Evolutionary conservation across 64 coral and sea anemone genomes (phyloP), one percentile per base, ranked within the genome.

Genomic region (Pachyseris speciosa): DNA sequence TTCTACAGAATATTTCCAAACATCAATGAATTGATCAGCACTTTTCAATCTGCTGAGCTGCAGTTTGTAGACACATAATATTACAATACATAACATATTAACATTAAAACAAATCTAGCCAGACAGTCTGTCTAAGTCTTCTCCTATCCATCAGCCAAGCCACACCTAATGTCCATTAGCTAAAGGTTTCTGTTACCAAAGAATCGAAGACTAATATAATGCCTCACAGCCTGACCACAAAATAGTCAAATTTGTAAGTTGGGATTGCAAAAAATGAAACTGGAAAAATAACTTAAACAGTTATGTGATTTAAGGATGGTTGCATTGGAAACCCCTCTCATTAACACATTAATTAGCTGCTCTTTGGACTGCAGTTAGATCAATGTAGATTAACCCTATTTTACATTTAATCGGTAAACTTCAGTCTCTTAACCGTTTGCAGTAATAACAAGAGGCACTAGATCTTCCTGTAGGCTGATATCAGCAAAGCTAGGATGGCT

Each of bases 51-150:
- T 74, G 70, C 45, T 74, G 27, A 69, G 37, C 12, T 52, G 74
- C 26, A 52, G 15, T 29, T 37, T 40, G 77, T 63, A 16, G 77
- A 59, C 76, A 81, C 17, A 36, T 60, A 38, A 81, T 63, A 61
- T 63, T 13, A 9, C 25, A 36, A 41, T 40, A 13, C 13, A 63
- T n/a, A 12, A 34, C 29, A 37, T 40, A 81, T 81, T 39, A 41
- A 39, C 42, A 50, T 19, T 60, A 24, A n/a, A 63, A 9, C 19
- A 81, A 38, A 63, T 40, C 48, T 40, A 53, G 52, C 77, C 77
- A 81, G 77, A 81, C 77, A 61, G 53, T 60, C 77, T 61, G 77
- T 51, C 77, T 81, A 24, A 24, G 5, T 40, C 12, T 15, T 28
- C 3, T 39, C 28, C 73, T 50, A n/a, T n/a, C n/a, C n/a, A 24